Base-by-base conservation (phyloP, 1,140 invertebrate genomes). In the Muscidifurax raptorellus region DNA sequence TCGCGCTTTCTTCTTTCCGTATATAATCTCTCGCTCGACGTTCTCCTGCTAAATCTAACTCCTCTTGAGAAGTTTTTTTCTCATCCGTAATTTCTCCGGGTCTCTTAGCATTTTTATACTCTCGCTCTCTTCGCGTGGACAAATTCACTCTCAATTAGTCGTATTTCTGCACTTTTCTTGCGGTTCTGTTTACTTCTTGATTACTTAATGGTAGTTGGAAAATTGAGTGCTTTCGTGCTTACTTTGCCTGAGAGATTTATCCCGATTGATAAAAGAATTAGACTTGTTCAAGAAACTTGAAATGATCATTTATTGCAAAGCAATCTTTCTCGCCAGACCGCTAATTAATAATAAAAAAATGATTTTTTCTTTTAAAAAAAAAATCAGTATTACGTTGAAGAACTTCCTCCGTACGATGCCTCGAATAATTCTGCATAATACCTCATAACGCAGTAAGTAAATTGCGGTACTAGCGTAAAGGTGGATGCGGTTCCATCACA, bases 71-170 rank as follows among this genome's bases (percentile, higher is more conserved):
- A 30, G 2, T n/a, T 74, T 74, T 36, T 36, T 9, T 30, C 0
- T 40, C 6, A 7, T 36, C 40, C 10, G 66, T 69, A 69, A 69
- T 69, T 30, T 74, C 4, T 40, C 32, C 32, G 15, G 7, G 13
- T 40, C 12, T 52, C 59, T 77, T 77, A 22, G n/a, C 30, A 3
- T n/a, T 18, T 22, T 74, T 74, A 4, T 30, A 0, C 67, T 22
- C 30, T 47, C n/a, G 13, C 10, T 77, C 25, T 52, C 75, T 15
- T 59, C 25, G 15, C 15, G 25, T 40, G 5, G 44, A 28, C 36
- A 44, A 77, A 52, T 77, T 77, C 15, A 44, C 75, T 52, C 44
- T 77, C 30, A 77, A 77, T 77, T 77, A 77, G 75, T 52, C 25
- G 10, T 71, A 30, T 4, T 22, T 6, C 0, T 59, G 13, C 15